Percentiles rank a stretch among this genome's conserved stretches.
These are phyloP conservation scores for Lepetodrilus schrolli DNA, from an alignment of 2,888 invertebrate species.

Conservation along the genomic window DNA sequence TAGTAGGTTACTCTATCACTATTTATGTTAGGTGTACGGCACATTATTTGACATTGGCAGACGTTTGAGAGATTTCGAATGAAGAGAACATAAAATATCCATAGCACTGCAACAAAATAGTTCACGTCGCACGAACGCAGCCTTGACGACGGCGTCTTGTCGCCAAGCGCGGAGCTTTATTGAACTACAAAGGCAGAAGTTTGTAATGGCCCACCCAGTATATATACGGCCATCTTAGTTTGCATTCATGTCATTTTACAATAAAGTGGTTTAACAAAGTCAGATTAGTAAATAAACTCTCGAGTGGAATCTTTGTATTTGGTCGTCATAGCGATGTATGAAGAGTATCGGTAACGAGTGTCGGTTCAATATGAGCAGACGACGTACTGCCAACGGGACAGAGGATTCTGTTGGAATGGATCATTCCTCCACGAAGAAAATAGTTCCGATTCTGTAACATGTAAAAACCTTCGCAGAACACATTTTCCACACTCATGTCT, in stretches of 20 bases:
- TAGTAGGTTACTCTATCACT: no score
- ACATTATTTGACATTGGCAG: no score
- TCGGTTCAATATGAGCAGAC: not conserved
- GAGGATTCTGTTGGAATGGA: not conserved
- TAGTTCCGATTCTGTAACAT: not conserved
- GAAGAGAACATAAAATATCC: not conserved
- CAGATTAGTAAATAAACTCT: not conserved
- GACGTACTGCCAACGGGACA: not conserved
- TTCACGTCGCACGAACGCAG: not conserved
- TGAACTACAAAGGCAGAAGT: not conserved
- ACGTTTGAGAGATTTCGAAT: not conserved
- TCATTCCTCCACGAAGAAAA: not conserved
- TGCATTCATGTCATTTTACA: not conserved
- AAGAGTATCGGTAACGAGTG: not conserved
- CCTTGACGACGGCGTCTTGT: constrained; percentile 23
- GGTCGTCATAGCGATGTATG: constrained; percentile 13
- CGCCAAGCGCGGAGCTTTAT: constrained; percentile 6
- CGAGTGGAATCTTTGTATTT: not conserved
- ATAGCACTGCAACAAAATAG: not conserved
- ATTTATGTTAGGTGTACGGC: no score
- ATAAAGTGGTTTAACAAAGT: not conserved
- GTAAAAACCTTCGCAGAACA: not conserved
- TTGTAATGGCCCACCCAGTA: not conserved
- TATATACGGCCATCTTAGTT: not conserved
- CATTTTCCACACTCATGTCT: not conserved